Base-by-base conservation (phyloP, 2,797 vertebrate species). In the Eidolon dupreanum region DNA sequence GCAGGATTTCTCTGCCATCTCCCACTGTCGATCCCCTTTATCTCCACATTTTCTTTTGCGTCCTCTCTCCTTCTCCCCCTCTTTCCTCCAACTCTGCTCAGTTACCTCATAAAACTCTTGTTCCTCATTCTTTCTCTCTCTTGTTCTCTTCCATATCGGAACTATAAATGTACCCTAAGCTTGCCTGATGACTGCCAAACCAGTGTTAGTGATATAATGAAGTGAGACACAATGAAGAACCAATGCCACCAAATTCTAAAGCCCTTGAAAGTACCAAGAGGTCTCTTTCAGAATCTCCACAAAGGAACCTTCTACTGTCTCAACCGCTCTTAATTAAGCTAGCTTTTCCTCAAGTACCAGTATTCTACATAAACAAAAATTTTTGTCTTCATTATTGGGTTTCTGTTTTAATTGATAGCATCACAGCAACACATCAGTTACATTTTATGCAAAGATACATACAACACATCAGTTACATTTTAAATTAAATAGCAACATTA, bases 311-410 rank as follows among this genome's bases (percentile, higher is more conserved):
- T 92, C 92, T 75, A 85, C 85, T 90, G 92, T 92, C 61, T 91
- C 90, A 95, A 75, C 41, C 24, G 26, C 6, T 96, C 90, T 87
- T 96, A 96, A 94, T 97, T 94, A 90, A 95, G 90, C 65, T 75
- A 82, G 92, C 55, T 93, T 97, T 95, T 93, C 92, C 96, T 97
- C 83, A 95, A 98, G 93, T 73, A 91, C 79, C 49, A 81, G 65
- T 31, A 84, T 95, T 95, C 84, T 75, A 63, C 43, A 68, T 17
- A 89, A 79, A 96, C 91, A 95, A 93, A 92, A n/a, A 20, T 81
- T 57, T 93, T 82, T 93, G 71, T 94, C 59, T 94, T 93, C 88
- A 92, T 57, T 73, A 38, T 36, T 59, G 53, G 36, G 78, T 75
- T 95, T 95, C 73, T 83, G 46, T 78, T 94, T 95, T 97, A 95